A percentile compares a stretch with the other conserved stretches of the same genome.
These are phyloP conservation scores for Heliconius charithonia DNA, from an alignment of 2,888 invertebrate species.

Conservation along the genomic window DNA sequence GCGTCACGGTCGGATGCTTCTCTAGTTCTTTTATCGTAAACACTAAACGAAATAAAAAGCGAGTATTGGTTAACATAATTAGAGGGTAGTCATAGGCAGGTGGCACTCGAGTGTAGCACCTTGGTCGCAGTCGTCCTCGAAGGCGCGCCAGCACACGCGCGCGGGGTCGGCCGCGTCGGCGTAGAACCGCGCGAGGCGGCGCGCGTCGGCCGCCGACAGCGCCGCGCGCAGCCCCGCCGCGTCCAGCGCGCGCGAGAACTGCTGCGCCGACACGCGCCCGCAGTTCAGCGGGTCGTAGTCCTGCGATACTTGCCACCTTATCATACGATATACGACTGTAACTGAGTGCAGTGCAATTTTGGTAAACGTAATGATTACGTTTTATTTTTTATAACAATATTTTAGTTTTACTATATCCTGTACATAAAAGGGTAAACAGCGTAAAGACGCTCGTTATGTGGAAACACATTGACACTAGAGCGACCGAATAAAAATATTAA, in stretches of 20 bases:
- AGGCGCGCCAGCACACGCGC: slow-evolving; percentile 89
- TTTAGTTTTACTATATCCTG: too few species aligned
- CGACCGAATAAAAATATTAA: too few species aligned
- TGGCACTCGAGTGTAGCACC: slow-evolving; percentile 67
- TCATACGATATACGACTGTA: too few species aligned
- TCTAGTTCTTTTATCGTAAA: slow-evolving; percentile 87
- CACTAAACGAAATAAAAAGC: slow-evolving; percentile 66
- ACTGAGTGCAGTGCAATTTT: too few species aligned
- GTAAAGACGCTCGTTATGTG: too few species aligned
- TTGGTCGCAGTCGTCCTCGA: slow-evolving; percentile 90
- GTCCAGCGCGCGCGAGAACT: slow-evolving; percentile 88
- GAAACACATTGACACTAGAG: too few species aligned
- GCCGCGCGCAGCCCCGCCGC: slow-evolving; percentile 85
- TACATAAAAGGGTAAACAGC: too few species aligned
- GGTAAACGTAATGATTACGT: too few species aligned
- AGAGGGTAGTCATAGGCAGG: too few species aligned
- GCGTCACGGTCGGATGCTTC: slow-evolving; percentile 84
- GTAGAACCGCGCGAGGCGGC: slow-evolving; percentile 86
- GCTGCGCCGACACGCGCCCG: slow-evolving; percentile 87
- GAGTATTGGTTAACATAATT: neutral
- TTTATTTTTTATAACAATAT: too few species aligned
- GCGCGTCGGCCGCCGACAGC: slow-evolving; percentile 85
- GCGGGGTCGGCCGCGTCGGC: slow-evolving; percentile 87
- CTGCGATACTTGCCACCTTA: slow-evolving; percentile 61
- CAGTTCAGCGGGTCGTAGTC: slow-evolving; percentile 87